Evolutionary conservation across 92 coral and sea anemone species (phyloP).

Genomic region (Micromussa lordhowensis): DNA sequence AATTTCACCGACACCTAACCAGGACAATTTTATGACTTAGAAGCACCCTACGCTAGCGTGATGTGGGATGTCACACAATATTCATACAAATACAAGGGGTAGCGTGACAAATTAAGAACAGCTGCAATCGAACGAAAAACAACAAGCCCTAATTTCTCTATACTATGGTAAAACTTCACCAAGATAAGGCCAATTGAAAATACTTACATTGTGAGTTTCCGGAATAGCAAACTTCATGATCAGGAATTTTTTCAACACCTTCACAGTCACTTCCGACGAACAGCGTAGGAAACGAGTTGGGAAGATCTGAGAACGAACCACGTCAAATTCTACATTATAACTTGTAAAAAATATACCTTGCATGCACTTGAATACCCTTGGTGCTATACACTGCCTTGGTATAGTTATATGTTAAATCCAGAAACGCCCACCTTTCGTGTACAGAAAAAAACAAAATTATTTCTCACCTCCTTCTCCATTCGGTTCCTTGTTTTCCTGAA

Average conservation of each 20-base stretch:
- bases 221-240: constrained; percentile 78
- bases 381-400: neutral
- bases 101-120: neutral
- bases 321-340: neutral
- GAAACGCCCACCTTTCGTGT: neutral
- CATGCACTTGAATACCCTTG: neutral
- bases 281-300: constrained; percentile 88
- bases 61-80: no score
- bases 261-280: constrained; percentile 70
- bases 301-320: constrained; percentile 57
- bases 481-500: constrained; percentile 67
- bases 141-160: neutral
- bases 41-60: no score
- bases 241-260: constrained; percentile 77
- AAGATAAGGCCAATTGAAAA: neutral
- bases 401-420: no score
- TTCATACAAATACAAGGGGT: no score
- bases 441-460: neutral
- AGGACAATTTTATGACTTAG: no score
- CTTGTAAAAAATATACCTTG: no score
- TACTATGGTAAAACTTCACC: neutral
- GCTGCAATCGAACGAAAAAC: no score
- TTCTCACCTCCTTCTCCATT: constrained; percentile 69
- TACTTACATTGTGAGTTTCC: constrained; percentile 65
- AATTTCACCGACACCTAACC: neutral